phyloP scores from a whole-genome alignment of 2,797 vertebrate species.

The Helicolenus hilgendorfi region DNA sequence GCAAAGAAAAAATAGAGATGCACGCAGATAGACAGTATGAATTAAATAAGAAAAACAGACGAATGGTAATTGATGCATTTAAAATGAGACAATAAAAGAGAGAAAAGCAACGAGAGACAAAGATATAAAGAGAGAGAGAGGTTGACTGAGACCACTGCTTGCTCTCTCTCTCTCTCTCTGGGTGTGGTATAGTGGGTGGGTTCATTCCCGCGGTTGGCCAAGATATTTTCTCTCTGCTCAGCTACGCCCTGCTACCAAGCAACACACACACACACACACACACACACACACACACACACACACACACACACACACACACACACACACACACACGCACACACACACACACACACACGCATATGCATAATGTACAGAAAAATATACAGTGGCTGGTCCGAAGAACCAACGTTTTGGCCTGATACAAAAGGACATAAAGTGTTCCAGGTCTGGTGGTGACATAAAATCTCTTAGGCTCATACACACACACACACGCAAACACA shows the following conservation, averaged over 20 bases:
- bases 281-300: conserved; percentile 37
- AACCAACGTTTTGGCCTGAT: conserved; percentile 60
- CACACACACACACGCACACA: conserved; percentile 54
- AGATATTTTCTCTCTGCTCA: conserved; percentile 89
- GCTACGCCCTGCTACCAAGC: conserved; percentile 83
- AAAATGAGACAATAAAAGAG: conserved; percentile 47
- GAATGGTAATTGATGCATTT: conserved; percentile 30
- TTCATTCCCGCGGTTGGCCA: conserved; percentile 80
- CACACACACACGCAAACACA: conserved; percentile 21
- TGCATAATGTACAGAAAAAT: conserved; percentile 74
- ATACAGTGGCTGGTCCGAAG: conserved; percentile 59
- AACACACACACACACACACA: conserved; percentile 59
- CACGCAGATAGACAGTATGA: background rate
- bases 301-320: conserved; percentile 55
- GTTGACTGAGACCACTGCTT: conserved; percentile 30
- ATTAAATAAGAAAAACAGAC: background rate
- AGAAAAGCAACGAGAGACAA: conserved; percentile 31
- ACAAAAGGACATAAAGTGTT: conserved; percentile 67
- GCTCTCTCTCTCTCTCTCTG: conserved; percentile 53
- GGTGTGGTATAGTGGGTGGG: conserved; percentile 87
- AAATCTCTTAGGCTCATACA: conserved; percentile 31
- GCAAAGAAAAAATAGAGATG: background rate
- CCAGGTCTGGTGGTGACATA: conserved; percentile 68
- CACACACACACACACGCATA: conserved; percentile 11
- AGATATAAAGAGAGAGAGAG: conserved; percentile 19